Evolutionary conservation across 2,888 invertebrate genomes (phyloP), one percentile per base, ranked within the genome.

Genomic region (Cephus runcator): DNA sequence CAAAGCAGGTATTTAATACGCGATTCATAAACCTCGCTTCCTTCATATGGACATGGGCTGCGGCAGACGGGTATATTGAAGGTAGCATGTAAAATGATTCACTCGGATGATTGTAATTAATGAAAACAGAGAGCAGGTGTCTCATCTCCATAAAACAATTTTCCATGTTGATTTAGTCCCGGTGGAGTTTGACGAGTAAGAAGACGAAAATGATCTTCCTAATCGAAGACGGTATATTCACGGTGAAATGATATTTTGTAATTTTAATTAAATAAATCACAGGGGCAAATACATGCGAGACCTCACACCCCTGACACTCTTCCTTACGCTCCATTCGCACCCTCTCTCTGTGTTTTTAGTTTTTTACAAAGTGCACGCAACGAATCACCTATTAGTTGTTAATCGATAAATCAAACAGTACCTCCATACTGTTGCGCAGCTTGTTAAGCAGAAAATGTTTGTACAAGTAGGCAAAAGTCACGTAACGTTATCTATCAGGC

Each of bases 221-320:
- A 56, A 6, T 56, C 23, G 15, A 56, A 9, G 0, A 56, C 9
- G 6, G 9, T 23, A 56, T 9, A 23, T 56, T 56, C 56, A 56
- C 9, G 56, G 56, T 56, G 15, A 56, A 56, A 56, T 56, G 56
- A 56, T 11, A 23, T 23, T 56, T 56, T 56, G 6, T 56, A 56
- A 56, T 23, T 56, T 56, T 9, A 23, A 23, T 23, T 23, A 23
- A 23, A 56, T 36, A 34, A 40, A 76, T 40, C 31, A 56, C 40
- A 12, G 12, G 4, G 69, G 69, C 77, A 34, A 77, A 79, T 74
- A 77, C 73, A 79, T 76, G 76, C 76, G 78, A 81, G 77, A 79
- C 78, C 75, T 77, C 78, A 76, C 77, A 75, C 74, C 73, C 77
- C 73, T 73, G 73, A 56, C 30, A 74, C 69, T 74, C 75, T 68